These are phyloP conservation scores for Synanthedon vespiformis DNA, from an alignment of 2,888 invertebrate genomes.

Conservation along the genomic window DNA sequence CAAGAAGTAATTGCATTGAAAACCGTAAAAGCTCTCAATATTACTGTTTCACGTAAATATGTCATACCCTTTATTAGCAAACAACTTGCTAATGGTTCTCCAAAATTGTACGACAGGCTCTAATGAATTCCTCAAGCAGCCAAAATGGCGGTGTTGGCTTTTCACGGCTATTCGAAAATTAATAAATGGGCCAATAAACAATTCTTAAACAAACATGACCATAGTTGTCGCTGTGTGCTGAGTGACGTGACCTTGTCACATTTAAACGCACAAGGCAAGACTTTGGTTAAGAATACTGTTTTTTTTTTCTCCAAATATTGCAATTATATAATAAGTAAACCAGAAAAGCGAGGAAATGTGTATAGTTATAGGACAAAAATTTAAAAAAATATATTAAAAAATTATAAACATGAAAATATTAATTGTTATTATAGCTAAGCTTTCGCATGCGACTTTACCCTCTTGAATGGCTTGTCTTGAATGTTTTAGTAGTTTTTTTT, in stretches of 20 bases:
- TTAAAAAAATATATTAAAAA: too few species aligned
- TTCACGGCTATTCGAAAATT: conserved; percentile 48
- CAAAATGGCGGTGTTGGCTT: conserved; percentile 22
- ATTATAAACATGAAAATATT: too few species aligned
- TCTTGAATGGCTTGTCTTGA: too few species aligned
- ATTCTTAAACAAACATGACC: conserved; percentile 9
- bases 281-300: not conserved
- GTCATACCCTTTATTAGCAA: conserved; percentile 19
- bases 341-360: too few species aligned
- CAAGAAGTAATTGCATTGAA: too few species aligned
- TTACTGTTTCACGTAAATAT: too few species aligned
- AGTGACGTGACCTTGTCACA: not conserved
- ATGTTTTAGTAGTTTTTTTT: too few species aligned
- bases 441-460: too few species aligned
- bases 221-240: not conserved
- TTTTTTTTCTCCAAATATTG: not conserved
- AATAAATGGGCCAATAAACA: conserved; percentile 16
- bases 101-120: conserved; percentile 28
- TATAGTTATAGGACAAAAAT: too few species aligned
- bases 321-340: too few species aligned
- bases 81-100: conserved; percentile 35
- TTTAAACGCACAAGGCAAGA: not conserved
- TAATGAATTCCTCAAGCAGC: conserved; percentile 45
- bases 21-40: too few species aligned
- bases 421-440: too few species aligned